Base-by-base conservation (phyloP, 2,113 vertebrate species). In the Isichthys henryi region DNA sequence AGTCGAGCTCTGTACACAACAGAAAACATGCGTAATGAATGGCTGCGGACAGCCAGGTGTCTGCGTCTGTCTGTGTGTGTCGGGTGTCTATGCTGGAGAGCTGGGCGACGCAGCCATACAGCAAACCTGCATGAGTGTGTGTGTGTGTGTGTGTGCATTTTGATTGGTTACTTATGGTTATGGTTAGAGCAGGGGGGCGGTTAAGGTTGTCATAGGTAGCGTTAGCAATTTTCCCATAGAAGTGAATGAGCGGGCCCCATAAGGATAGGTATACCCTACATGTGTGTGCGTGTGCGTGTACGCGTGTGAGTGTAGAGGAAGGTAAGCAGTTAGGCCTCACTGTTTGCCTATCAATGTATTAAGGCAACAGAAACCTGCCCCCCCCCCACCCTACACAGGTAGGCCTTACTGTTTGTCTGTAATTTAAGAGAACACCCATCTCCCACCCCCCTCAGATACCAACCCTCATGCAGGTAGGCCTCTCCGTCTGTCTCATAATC, bases 401-500 rank as follows among this genome's bases (percentile, higher is more conserved):
- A 77, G 35, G 35, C 62, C n/a, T 31, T 9, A 27, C n/a, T 66
- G n/a, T 66, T 13, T 66, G n/a, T 66, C 62, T 11, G 62, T 66
- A 66, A 66, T 77, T 77, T n/a, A 35, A 77, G 27, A 35, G 70
- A 77, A 31, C 70, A 77, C 31, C 70, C 15, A 77, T 39, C 70
- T 77, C 11, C 70, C 70, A 43, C 50, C 17, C 70, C 15, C n/a
- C 48, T 52, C 7, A 82, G 21, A 74, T 45, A 74, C 21, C 52
- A 2, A 56, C n/a, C 8, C 27, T 9, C 52, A 84, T 82, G 82
- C 88, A 56, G 43, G 93, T 92, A 90, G 92, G 35, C 74, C 74
- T 80, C 74, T 80, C 35, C 0, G 74, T 80, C 15, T 39, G 94
- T 96, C 97, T 97, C 97, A 98, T 98, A 98, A 98, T 98, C 96